Percentiles rank a stretch among this genome's conserved stretches.
These are phyloP conservation scores for Rhamnusium bicolor DNA, from an alignment of 2,888 invertebrate species.

Conservation along the genomic window DNA sequence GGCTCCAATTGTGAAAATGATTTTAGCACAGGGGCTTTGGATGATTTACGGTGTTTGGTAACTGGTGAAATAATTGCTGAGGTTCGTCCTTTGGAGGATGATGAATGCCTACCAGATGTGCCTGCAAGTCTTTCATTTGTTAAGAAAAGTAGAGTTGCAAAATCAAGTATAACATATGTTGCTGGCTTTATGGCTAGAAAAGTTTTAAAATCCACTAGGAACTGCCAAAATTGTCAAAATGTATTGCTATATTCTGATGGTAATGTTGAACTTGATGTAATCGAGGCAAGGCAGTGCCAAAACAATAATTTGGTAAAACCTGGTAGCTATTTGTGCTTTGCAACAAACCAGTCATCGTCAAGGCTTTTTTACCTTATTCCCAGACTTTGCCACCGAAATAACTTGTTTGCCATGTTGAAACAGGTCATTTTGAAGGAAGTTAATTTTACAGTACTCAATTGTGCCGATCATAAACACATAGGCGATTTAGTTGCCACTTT, in stretches of 20 bases:
- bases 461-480: conserved; percentile 18
- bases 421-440: conserved; percentile 8
- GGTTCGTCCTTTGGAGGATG: conserved; percentile 20
- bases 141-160: conserved; percentile 10
- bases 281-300: conserved; percentile 19
- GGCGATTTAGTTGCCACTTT: conserved; percentile 24
- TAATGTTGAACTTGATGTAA: conserved; percentile 10
- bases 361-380: conserved; percentile 20
- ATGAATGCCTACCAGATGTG: conserved; percentile 3
- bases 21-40: neutral
- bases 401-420: conserved; percentile 12
- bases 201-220: neutral
- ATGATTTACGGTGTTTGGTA: conserved; percentile 7
- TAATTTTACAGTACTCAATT: conserved; percentile 8
- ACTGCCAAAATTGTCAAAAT: conserved; percentile 19
- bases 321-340: conserved; percentile 10
- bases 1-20: conserved; percentile 44
- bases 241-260: conserved; percentile 2
- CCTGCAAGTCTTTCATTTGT: neutral
- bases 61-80: conserved; percentile 8
- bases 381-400: conserved; percentile 3
- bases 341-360: conserved; percentile 4
- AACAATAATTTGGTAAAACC: conserved; percentile 23
- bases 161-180: conserved; percentile 8
- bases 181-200: conserved; percentile 4